Base-by-base conservation (phyloP, 1,140 invertebrate species). In the Drosophila takahashii region DNA sequence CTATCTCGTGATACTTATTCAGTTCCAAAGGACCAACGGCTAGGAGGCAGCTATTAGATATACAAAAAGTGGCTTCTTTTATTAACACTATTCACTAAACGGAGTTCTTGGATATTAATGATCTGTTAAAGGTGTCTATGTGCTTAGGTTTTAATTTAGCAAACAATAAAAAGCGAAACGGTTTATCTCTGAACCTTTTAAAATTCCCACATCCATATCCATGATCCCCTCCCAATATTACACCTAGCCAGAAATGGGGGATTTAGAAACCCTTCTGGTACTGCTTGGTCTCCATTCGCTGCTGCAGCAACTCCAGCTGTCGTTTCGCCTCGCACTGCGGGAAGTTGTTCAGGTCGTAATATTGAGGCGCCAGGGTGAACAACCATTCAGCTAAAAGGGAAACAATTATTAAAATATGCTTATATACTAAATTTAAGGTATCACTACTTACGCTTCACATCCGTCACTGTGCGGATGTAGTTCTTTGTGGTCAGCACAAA, bases 401-500 rank as follows among this genome's bases (percentile, higher is more conserved):
- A 44, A 64, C 52, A 5, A 52, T 13, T n/a, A 2, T 42, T 66
- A 45, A 22, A 37, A 5, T 36, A 27, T 15, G 1, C 5, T 22
- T 39, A 2, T 15, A 11, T 0, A 7, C 22, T 18, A 7, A 36
- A 18, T 9, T 11, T 0, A 2, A 58, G 15, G 15, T 5, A n/a
- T 34, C 22, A 16, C 15, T 26, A 95, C 95, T 94, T 93, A 98
- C 98, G 98, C 95, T 99, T 99, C 53, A 99, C 97, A 92, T 99
- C 99, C 3, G 98, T 99, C 1, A 99, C 98, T 1, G 99, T 99
- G 77, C 99, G 94, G 78, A 99, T 99, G 92, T 99, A 99, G 93
- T 99, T 99, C 93, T 99, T 99, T 11, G 98, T 99, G 32, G 99
- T 99, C 54, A 99, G 94, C 29, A 99, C 99, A 93, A 99, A 99